Percentiles rank a stretch among this genome's conserved stretches.
Evolutionary conservation across 2,113 vertebrate species (phyloP).

Genomic region (Rattus norvegicus): DNA sequence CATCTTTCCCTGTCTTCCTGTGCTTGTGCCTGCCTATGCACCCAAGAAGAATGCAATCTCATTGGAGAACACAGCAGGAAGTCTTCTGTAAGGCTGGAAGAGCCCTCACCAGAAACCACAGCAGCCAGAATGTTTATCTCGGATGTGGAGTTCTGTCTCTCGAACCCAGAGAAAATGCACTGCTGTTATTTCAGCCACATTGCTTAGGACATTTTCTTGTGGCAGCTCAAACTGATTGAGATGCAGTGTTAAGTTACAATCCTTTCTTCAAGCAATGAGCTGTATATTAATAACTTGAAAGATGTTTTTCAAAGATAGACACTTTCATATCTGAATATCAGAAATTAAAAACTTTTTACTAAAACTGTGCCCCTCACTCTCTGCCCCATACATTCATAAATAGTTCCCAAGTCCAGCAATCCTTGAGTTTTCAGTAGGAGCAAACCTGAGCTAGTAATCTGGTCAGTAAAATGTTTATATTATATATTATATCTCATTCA

Average conservation of each 20-base stretch:
- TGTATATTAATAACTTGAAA: not conserved
- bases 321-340: slow-evolving; percentile 21
- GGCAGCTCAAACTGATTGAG: not conserved
- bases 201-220: not conserved
- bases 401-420: not conserved
- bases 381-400: not conserved
- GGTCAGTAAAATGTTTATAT: not conserved
- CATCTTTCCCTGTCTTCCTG: not conserved
- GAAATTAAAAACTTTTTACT: not conserved
- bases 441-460: not conserved
- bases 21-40: not conserved
- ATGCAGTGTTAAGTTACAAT: not conserved
- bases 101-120: not conserved
- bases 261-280: not conserved
- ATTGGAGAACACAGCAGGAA: not conserved
- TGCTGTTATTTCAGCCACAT: not conserved
- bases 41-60: not conserved
- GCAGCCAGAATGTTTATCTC: not conserved
- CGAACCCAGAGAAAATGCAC: slow-evolving; percentile 15
- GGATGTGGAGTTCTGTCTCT: not conserved
- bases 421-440: not conserved
- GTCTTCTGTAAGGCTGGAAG: not conserved
- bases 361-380: not conserved
- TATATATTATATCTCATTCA: not conserved
- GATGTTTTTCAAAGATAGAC: slow-evolving; percentile 37